A percentile compares a stretch with the other conserved stretches of the same genome.
Evolutionary conservation across 2,113 vertebrate species (phyloP).

Genomic region (Oreochromis tanganicae): DNA sequence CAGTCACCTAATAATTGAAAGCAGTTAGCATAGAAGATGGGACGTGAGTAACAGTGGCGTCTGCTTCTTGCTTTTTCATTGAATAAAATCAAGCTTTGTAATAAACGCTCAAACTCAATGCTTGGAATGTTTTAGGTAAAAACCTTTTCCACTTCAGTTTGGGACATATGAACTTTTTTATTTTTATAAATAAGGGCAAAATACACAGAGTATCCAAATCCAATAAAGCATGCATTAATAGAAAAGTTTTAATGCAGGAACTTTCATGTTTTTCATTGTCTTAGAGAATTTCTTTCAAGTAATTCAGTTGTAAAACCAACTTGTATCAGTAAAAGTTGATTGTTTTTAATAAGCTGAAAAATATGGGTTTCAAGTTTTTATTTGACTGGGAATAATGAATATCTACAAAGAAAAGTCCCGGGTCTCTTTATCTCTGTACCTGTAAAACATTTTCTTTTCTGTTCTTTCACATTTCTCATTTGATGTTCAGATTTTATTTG

Average conservation of each 20-base stretch:
- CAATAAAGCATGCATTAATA: neutral
- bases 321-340: neutral
- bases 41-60: neutral
- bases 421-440: neutral
- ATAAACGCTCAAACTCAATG: neutral
- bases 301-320: neutral
- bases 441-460: neutral
- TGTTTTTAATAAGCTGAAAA: neutral
- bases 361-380: neutral
- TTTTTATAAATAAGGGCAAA: neutral
- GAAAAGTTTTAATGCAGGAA: neutral
- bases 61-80: neutral
- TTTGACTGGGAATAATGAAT: neutral
- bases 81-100: neutral
- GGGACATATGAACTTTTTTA: neutral
- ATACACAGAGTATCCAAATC: neutral
- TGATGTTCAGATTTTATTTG: neutral
- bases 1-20: conserved; percentile 12
- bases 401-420: neutral
- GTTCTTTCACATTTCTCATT: neutral
- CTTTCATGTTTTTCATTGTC: neutral
- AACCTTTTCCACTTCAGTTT: neutral
- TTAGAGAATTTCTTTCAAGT: neutral
- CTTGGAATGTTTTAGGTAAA: neutral
- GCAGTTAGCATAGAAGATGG: conserved; percentile 6